Evolutionary conservation across 2,113 vertebrate species (phyloP), one percentile per base, ranked within the genome.

Genomic region (Leiothrix lutea): DNA sequence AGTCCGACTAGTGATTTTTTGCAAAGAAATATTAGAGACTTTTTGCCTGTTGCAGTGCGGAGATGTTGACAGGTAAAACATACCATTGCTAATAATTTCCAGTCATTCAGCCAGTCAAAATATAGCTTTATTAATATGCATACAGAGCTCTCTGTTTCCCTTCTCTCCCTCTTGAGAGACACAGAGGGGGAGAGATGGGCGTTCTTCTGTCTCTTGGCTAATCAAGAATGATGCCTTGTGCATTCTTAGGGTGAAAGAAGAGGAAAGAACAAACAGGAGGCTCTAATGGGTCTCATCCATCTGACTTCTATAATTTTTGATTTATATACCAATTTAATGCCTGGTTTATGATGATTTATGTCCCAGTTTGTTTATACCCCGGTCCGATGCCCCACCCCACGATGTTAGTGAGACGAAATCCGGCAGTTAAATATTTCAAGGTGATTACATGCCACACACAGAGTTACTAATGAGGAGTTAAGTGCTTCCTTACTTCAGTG

Each of bases 111-210:
- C 42, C 61, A 94, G 90, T 95, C 95, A 97, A 97, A 97, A 96
- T 96, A 95, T 36, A 94, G 72, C 81, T 97, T 92, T 95, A 97
- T 97, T 96, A 97, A 96, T 96, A 95, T 95, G 93, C 90, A 88
- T 90, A 54, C 40, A 61, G 90, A 73, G 61, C 38, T 44, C 36
- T 86, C 80, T 56, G 53, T 93, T 92, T 96, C 54, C 80, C 47
- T 85, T 87, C n/a, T 64, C 40, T 85, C 47, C 80, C 57, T 95
- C 78, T 92, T 84, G 95, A 95, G 83, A 96, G 69, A 95, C 19
- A 66, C 16, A 31, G 74, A 81, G 79, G 51, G 77, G 73, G 95
- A 94, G 92, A 93, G 62, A 88, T 72, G 58, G 80, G 86, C 0
- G 50, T 88, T 91, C 35, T 93, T 94, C 75, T 31, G 69, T 91